Conservation (phyloP, 2,113 vertebrate genomes). For the Balaeniceps rex region DNA sequence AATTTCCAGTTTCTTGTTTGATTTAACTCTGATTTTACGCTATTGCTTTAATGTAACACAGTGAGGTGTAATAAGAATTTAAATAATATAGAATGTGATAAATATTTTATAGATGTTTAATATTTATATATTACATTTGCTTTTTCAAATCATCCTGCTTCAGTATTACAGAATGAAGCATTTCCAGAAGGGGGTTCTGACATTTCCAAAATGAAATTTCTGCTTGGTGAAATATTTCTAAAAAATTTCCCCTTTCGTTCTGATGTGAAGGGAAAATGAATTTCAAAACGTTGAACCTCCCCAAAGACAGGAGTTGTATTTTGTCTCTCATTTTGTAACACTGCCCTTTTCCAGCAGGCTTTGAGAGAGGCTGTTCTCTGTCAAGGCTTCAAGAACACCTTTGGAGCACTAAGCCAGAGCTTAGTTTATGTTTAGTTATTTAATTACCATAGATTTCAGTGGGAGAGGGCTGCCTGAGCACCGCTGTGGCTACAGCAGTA, state of each 20-base stretch:
- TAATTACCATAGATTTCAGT: neutral
- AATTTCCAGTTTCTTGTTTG: neutral
- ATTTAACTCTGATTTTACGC: neutral
- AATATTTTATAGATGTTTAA: neutral
- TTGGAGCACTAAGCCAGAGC: neutral
- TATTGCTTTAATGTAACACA: neutral
- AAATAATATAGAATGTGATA: neutral
- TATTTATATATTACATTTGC: slow-evolving; percentile 5
- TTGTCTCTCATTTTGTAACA: neutral
- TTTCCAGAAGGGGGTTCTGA: neutral
- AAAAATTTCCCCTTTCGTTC: neutral
- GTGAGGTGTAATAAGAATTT: neutral
- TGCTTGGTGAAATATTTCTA: neutral
- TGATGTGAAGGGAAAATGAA: neutral
- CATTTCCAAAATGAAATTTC: neutral
- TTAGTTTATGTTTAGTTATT: neutral
- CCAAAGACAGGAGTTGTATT: neutral
- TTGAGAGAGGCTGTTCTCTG: neutral
- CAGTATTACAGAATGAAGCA: neutral
- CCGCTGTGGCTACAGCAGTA: neutral
- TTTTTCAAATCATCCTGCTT: neutral
- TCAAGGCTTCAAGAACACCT: neutral
- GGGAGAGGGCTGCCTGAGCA: neutral
- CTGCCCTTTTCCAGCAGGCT: neutral
- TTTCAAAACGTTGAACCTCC: neutral